Base-by-base conservation (phyloP, 2,888 invertebrate species). In the Ennomos quercinarius region DNA sequence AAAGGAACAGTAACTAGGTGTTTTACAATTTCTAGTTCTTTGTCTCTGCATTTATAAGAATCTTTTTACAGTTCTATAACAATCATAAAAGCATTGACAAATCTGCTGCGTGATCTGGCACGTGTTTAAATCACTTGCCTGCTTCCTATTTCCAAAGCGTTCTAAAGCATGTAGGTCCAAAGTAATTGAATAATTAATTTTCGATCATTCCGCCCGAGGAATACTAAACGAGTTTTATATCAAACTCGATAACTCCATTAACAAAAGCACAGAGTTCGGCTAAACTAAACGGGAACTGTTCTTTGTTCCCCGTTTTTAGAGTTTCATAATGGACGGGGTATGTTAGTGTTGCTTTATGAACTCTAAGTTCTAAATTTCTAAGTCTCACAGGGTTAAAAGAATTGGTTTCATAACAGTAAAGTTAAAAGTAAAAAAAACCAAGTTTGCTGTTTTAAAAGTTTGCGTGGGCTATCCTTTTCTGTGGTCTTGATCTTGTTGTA, bases 231-330 rank as follows among this genome's bases (percentile, higher is more conserved):
- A 68, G 63, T 67, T 68, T 58, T 63, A 68, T 73, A 71, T 72
- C 70, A 66, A 59, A 71, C 59, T 59, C 50, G 46, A 60, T 52
- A 68, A 71, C 69, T 72, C 67, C 53, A 66, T 65, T 66, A 63
- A 55, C 54, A 48, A 54, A 11, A 56, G 52, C 47, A 39, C 11
- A 36, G 42, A 47, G 48, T 47, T 56, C 11, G 12, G 38, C 34
- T 35, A 13, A 40, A 63, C 39, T 59, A 9, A 42, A 42, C 13
- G 45, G 54, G 35, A 56, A 47, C 49, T 55, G 41, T 46, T 44
- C 17, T 51, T 56, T 45, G 40, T 37, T 45, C 17, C 36, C 38
- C 37, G 11, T 13, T 27, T 10, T 40, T 13, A 40, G 17, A 52
- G 39, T 53, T 58, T 47, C 10, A 6, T 27, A 13, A 27, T 27